phyloP scores from a whole-genome alignment of 1,140 invertebrate species.

The Sycophila sp. region DNA sequence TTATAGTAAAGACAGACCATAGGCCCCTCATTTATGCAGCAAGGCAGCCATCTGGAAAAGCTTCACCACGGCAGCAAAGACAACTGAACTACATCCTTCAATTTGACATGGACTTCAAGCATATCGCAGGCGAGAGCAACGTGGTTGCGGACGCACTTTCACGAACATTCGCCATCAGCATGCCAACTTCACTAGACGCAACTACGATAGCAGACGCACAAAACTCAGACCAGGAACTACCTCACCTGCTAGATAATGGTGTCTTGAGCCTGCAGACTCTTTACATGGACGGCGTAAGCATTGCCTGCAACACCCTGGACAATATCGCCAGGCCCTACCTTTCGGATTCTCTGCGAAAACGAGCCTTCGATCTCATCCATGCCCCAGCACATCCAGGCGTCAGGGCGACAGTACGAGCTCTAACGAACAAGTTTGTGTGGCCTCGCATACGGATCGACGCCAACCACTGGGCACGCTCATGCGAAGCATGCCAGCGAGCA shows the following conservation, averaged over 20 bases:
- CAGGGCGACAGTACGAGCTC: not conserved
- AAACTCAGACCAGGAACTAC: not conserved
- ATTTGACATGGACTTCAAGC: conserved; percentile 20
- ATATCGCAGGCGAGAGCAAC: conserved; percentile 45
- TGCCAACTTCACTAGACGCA: conserved; percentile 25
- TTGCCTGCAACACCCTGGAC: not conserved
- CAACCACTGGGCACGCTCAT: not conserved
- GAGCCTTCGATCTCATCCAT: not conserved
- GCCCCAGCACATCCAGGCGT: not conserved
- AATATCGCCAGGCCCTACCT: not conserved
- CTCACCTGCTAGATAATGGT: not conserved
- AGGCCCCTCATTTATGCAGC: no score
- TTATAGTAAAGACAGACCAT: conserved; percentile 43
- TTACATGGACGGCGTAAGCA: not conserved
- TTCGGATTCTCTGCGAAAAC: not conserved
- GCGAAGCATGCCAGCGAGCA: not conserved
- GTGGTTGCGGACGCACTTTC: conserved; percentile 45
- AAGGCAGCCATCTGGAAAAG: conserved; percentile 7
- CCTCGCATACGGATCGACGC: not conserved
- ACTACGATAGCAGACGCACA: conserved; percentile 38
- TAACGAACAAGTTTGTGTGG: not conserved
- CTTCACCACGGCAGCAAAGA: not conserved
- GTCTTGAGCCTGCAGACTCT: not conserved
- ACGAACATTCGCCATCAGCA: conserved; percentile 23
- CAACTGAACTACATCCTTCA: conserved; percentile 45